These are phyloP conservation scores for Limnephilus rhombicus DNA, from an alignment of 2,888 invertebrate species.

Conservation along the genomic window DNA sequence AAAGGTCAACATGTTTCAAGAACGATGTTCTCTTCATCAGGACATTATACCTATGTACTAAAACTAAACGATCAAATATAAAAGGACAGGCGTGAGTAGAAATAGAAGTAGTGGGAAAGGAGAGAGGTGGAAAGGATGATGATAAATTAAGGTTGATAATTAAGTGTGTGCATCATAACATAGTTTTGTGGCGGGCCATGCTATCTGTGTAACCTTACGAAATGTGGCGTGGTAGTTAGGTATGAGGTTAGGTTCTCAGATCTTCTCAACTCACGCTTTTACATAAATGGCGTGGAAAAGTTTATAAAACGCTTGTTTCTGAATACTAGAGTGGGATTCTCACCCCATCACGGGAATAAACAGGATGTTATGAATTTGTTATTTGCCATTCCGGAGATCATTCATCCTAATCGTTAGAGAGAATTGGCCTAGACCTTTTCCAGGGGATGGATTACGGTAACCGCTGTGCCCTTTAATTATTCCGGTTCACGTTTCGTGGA, in stretches of 20 bases:
- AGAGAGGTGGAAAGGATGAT: no score
- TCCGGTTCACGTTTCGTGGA: not conserved
- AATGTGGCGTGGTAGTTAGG: not conserved
- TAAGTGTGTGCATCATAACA: not conserved
- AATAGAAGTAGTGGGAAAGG: no score
- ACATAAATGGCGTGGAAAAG: not conserved
- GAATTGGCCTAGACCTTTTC: not conserved
- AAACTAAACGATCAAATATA: no score
- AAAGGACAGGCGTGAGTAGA: no score
- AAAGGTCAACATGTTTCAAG: no score
- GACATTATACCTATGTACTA: no score
- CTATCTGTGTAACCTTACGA: not conserved
- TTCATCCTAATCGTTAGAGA: not conserved
- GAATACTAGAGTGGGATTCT: not conserved
- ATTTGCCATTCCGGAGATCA: not conserved
- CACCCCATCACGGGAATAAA: not conserved
- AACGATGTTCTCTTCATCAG: no score
- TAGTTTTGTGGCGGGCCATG: not conserved
- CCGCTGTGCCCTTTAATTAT: not conserved
- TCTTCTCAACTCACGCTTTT: no score
- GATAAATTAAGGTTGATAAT: not conserved
- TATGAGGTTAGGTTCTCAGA: not conserved
- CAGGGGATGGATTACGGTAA: not conserved
- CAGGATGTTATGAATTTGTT: not conserved
- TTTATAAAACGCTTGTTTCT: not conserved